phyloP scores from a whole-genome alignment of 2,888 invertebrate species.

The Coremacera marginata region DNA sequence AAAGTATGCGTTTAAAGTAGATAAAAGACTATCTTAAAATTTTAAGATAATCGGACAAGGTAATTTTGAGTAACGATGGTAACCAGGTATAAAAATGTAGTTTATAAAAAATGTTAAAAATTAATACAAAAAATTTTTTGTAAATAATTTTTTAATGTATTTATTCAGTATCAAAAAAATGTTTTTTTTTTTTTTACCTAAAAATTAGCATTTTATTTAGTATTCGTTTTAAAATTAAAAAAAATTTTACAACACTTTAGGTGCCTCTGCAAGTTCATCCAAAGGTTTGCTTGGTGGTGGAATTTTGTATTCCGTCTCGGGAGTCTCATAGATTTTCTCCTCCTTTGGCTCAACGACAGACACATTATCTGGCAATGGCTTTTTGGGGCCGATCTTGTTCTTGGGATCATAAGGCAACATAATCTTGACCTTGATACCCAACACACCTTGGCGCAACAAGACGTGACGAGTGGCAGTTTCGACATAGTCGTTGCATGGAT shows the following conservation, averaged over 20 bases:
- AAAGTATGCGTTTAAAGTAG: no score
- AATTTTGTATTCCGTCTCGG: conserved; percentile 69
- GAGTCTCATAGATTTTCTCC: conserved; percentile 76
- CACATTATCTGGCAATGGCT: conserved; percentile 97
- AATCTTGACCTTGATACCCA: conserved; percentile 92
- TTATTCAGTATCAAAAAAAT: no score
- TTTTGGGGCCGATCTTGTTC: conserved; percentile 98
- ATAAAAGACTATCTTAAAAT: no score
- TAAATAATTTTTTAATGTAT: no score
- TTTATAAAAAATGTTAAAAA: no score
- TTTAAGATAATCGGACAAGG: no score
- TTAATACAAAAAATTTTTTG: no score
- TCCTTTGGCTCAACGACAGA: conserved; percentile 98
- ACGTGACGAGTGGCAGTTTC: conserved; percentile 99
- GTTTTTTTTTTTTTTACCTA: no score
- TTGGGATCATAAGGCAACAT: conserved; percentile 99
- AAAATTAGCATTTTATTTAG: conserved; percentile 39
- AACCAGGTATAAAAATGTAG: no score
- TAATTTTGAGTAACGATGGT: no score
- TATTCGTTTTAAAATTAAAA: conserved; percentile 50
- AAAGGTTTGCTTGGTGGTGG: conserved; percentile 63
- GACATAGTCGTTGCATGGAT: conserved; percentile 98
- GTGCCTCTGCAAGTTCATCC: conserved; percentile 61
- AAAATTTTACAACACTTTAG: conserved; percentile 61
- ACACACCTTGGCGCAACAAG: conserved; percentile 89